A percentile compares a stretch with the other conserved stretches of the same genome.
Evolutionary conservation across 2,888 invertebrate genomes (phyloP).

Genomic region (Resseliella maxima): DNA sequence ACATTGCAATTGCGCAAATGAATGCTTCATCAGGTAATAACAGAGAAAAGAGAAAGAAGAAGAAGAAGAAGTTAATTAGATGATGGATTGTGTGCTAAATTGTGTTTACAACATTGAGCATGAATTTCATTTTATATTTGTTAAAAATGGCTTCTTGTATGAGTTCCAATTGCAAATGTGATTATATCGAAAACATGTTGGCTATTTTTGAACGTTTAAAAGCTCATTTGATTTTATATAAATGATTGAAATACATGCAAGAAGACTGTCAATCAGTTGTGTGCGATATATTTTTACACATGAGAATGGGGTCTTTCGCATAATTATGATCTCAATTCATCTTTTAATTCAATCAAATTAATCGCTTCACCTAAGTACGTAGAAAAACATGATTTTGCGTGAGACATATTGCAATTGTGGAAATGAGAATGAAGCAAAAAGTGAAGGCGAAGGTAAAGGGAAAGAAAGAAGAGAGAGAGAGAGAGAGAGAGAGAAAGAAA

Average conservation of each 20-base stretch:
- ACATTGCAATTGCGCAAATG: neutral
- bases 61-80: neutral
- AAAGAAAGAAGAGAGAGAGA: neutral
- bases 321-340: conserved; percentile 24
- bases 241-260: neutral
- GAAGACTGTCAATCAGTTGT: neutral
- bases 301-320: neutral
- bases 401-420: no score
- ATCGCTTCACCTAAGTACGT: neutral
- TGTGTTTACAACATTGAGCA: neutral
- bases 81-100: neutral
- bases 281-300: neutral
- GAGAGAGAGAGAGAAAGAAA: neutral
- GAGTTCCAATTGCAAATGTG: neutral
- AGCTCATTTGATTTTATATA: neutral
- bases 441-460: no score
- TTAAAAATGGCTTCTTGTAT: no score
- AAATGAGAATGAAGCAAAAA: no score
- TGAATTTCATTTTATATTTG: no score
- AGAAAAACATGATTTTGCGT: conserved; percentile 36
- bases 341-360: conserved; percentile 10
- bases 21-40: neutral
- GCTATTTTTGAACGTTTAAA: neutral
- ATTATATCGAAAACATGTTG: neutral
- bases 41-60: neutral